A percentile compares a stretch with the other conserved stretches of the same genome.
phyloP scores from a whole-genome alignment of 2,797 vertebrate genomes.

The Syngnathus acus region DNA sequence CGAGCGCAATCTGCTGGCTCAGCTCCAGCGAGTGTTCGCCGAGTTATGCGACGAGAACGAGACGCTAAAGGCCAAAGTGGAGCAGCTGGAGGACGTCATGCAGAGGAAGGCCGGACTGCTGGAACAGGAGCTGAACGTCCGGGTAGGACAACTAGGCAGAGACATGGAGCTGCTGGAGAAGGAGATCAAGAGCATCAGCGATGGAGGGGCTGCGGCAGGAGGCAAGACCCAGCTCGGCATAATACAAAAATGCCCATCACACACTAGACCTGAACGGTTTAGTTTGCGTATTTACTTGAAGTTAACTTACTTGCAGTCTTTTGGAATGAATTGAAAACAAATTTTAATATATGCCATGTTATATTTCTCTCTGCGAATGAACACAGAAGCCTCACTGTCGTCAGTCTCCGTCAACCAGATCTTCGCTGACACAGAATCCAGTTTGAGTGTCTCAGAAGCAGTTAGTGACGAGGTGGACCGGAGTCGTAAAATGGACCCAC shows the following conservation, averaged over 20 bases:
- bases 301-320: background rate
- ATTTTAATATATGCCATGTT: background rate
- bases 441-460: background rate
- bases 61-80: conserved; percentile 49
- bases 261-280: too few species aligned
- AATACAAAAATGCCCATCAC: background rate
- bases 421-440: background rate
- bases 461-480: background rate
- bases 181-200: conserved; percentile 48
- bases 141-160: conserved; percentile 51
- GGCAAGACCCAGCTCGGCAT: background rate
- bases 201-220: background rate
- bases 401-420: conserved; percentile 2
- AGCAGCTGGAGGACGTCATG: conserved; percentile 60
- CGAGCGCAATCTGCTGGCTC: conserved; percentile 34
- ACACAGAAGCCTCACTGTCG: background rate
- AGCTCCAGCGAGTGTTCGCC: conserved; percentile 40
- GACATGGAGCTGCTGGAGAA: conserved; percentile 56
- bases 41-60: conserved; percentile 54
- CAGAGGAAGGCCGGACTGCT: conserved; percentile 56
- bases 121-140: conserved; percentile 55
- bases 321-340: background rate
- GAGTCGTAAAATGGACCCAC: background rate
- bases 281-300: too few species aligned
- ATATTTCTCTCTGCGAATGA: background rate